These are phyloP conservation scores for Dolichomitus sp. DNA, from an alignment of 2,888 invertebrate genomes.

Conservation along the genomic window DNA sequence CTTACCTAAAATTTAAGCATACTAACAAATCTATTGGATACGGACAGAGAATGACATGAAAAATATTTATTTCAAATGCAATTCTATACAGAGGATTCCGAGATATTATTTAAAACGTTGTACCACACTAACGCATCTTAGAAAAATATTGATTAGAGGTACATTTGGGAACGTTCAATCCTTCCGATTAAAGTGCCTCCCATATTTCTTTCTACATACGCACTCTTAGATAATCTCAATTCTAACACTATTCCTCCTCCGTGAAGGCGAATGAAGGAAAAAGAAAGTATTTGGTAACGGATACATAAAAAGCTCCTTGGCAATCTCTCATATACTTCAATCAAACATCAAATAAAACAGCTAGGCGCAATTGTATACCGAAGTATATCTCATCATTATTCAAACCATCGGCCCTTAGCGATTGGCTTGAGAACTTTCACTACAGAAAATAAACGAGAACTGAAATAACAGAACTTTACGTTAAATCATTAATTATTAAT, in stretches of 20 bases:
- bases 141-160: constrained; percentile 71
- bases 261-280: not conserved
- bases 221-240: not conserved
- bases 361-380: constrained; percentile 1
- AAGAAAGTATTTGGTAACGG: constrained; percentile 24
- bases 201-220: not conserved
- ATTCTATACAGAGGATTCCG: constrained; percentile 66
- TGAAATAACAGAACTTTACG: constrained; percentile 14
- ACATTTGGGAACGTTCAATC: not conserved
- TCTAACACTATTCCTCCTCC: not conserved
- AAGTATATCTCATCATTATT: constrained; percentile 3
- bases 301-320: constrained; percentile 6
- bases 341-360: not conserved
- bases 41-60: constrained; percentile 53
- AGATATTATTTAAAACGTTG: constrained; percentile 18
- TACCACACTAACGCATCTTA: constrained; percentile 61
- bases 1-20: constrained; percentile 22
- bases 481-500: constrained; percentile 5
- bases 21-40: not conserved
- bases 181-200: not conserved
- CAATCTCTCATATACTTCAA: not conserved
- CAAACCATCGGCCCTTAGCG: not conserved
- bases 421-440: not conserved
- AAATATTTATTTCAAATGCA: constrained; percentile 78
- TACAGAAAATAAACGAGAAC: constrained; percentile 8